Conservation (phyloP, 2,797 vertebrate species). For the Spinus olivaceus region DNA sequence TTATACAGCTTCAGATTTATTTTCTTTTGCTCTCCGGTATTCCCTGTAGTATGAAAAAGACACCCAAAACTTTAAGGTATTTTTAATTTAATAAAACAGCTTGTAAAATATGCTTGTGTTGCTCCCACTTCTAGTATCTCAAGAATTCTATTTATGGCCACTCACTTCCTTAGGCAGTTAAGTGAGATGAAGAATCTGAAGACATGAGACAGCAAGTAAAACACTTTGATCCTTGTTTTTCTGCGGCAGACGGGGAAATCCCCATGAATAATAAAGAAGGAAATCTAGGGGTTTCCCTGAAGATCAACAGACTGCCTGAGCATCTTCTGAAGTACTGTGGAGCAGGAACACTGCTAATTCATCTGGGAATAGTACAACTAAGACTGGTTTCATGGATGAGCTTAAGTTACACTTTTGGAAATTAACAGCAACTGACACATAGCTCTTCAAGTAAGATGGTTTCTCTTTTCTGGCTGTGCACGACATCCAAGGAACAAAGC, state of each 20-base stretch:
- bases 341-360: neutral
- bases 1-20: neutral
- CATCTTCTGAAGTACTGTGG: neutral
- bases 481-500: neutral
- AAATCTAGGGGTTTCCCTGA: slow-evolving; percentile 66
- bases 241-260: slow-evolving; percentile 25
- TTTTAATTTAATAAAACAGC: neutral
- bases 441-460: neutral
- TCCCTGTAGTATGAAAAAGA: neutral
- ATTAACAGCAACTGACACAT: neutral
- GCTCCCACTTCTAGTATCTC: neutral
- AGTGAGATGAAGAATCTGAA: neutral
- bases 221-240: slow-evolving; percentile 46
- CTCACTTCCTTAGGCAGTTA: neutral
- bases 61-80: neutral
- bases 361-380: neutral
- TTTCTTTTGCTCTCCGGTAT: neutral
- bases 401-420: neutral
- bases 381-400: neutral
- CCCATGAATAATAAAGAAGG: slow-evolving; percentile 51
- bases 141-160: neutral
- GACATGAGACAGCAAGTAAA: neutral
- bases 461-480: neutral
- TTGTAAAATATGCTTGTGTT: neutral
- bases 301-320: neutral